A percentile compares a stretch with the other conserved stretches of the same genome.
Evolutionary conservation across 2,113 vertebrate species (phyloP).

Genomic region (Eolophus roseicapilla): DNA sequence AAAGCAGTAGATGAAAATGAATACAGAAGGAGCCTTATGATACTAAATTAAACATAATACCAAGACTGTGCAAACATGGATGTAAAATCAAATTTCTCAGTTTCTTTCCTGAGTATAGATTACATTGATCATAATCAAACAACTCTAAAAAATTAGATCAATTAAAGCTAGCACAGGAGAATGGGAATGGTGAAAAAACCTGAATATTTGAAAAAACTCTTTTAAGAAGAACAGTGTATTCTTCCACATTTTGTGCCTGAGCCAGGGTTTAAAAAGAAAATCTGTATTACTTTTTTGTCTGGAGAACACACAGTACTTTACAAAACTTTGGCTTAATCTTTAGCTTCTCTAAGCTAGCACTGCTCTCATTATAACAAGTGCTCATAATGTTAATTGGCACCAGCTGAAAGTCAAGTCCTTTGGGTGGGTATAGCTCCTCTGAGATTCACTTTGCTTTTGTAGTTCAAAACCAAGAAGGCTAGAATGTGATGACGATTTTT

Average conservation of each 20-base stretch:
- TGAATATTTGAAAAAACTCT: neutral
- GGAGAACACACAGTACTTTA: neutral
- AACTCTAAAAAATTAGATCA: neutral
- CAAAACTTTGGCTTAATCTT: neutral
- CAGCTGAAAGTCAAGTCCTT: neutral
- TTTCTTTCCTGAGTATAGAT: neutral
- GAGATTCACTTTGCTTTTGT: neutral
- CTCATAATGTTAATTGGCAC: neutral
- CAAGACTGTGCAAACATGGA: neutral
- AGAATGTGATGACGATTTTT: neutral
- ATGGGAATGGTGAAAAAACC: neutral
- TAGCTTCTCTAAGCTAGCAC: neutral
- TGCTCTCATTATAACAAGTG: neutral
- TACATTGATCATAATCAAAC: fast-evolving
- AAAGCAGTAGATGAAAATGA: neutral
- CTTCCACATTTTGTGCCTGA: neutral
- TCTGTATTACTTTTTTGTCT: neutral
- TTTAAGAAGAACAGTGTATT: neutral
- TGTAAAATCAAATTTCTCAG: neutral
- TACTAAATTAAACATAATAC: neutral
- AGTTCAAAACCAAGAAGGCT: neutral
- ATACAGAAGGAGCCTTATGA: neutral
- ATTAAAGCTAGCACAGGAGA: neutral
- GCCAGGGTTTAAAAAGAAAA: neutral
- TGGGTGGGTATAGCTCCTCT: neutral